These are phyloP conservation scores for Nibea albiflora DNA, from an alignment of 2,113 vertebrate species.

Conservation along the genomic window DNA sequence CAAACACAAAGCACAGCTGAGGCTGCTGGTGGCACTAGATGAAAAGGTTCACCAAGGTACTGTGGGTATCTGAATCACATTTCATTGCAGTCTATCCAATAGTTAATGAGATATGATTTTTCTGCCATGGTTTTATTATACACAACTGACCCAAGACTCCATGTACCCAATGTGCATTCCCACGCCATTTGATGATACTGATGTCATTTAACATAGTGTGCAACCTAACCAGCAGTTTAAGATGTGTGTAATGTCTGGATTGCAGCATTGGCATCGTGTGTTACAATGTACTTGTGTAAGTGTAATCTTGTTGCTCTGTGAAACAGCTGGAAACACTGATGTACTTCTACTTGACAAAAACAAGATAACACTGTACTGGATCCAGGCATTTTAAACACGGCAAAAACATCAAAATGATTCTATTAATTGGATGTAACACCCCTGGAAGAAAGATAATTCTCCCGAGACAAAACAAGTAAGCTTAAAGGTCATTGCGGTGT, in stretches of 20 bases:
- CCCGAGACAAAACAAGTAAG: constrained; percentile 13
- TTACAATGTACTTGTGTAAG: neutral
- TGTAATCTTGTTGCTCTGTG: neutral
- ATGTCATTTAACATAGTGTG: too few relatives aligned
- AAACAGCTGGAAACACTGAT: neutral
- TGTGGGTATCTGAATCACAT: neutral
- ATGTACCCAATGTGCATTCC: too few relatives aligned
- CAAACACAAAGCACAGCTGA: neutral
- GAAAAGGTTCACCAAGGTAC: neutral
- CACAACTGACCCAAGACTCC: too few relatives aligned
- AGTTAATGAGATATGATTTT: neutral
- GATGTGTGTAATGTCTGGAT: neutral
- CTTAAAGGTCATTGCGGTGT: constrained; percentile 21
- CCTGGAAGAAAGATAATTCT: neutral
- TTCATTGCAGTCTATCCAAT: neutral
- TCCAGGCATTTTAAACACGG: neutral
- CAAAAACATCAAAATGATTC: constrained; percentile 10
- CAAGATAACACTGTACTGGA: neutral
- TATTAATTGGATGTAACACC: constrained; percentile 1
- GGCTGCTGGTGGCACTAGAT: too few relatives aligned
- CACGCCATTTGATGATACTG: too few relatives aligned
- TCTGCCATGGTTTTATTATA: too few relatives aligned
- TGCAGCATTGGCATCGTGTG: neutral
- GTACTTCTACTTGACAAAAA: neutral
- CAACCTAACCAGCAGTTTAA: too few relatives aligned